These are phyloP conservation scores for Hylomyscus alleni DNA, from an alignment of 2,797 vertebrate genomes.

Conservation along the genomic window DNA sequence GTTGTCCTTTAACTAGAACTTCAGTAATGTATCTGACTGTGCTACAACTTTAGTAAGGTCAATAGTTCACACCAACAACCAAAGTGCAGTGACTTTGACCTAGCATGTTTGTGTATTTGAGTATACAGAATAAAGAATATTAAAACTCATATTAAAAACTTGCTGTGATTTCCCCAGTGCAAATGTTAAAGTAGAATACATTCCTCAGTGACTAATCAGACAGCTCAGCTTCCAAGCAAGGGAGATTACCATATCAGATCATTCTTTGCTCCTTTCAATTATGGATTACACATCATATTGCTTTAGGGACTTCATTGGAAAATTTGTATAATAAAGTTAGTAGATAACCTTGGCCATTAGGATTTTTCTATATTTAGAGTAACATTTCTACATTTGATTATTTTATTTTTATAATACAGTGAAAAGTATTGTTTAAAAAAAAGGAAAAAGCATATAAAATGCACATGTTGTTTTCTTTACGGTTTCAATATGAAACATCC, in stretches of 20 bases:
- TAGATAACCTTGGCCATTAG: not conserved
- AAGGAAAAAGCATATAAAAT: conserved; percentile 24
- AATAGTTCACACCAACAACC: not conserved
- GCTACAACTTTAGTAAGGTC: not conserved
- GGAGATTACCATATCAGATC: not conserved
- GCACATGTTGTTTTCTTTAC: not conserved
- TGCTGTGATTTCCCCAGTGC: not conserved
- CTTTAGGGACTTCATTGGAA: not conserved
- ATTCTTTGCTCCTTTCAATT: not conserved
- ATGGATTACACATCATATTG: not conserved
- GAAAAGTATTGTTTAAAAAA: conserved; percentile 27
- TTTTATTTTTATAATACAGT: conserved; percentile 33
- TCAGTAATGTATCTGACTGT: not conserved
- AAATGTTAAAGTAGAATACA: not conserved
- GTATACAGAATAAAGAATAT: not conserved
- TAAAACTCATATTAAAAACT: not conserved
- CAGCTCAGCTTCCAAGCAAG: not conserved
- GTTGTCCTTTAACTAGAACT: conserved; percentile 25
- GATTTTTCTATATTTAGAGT: not conserved
- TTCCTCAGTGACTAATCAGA: not conserved
- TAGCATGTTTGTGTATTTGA: not conserved
- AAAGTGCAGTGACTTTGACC: not conserved
- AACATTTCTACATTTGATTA: not conserved
- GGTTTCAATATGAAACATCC: not conserved
- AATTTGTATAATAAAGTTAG: conserved; percentile 25